phyloP scores from a whole-genome alignment of 2,888 invertebrate genomes.

The Nymphalis polychloros region DNA sequence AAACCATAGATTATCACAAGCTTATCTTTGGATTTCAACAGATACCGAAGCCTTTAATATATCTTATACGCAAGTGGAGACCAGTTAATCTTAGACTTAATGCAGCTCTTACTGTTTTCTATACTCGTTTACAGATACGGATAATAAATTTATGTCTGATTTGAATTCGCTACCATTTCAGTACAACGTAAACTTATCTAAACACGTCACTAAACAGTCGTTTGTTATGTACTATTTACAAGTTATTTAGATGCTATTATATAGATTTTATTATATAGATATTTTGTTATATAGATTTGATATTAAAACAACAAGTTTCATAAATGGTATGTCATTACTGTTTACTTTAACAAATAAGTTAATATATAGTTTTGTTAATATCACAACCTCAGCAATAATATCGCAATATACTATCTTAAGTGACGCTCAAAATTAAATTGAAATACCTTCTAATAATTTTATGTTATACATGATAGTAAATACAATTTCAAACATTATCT shows the following conservation, averaged over 20 bases:
- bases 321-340: too few relatives aligned
- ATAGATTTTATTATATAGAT: too few relatives aligned
- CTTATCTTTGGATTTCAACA: constrained; percentile 12
- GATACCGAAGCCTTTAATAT: constrained; percentile 13
- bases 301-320: too few relatives aligned
- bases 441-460: too few relatives aligned
- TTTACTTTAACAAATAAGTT: too few relatives aligned
- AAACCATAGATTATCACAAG: constrained; percentile 2
- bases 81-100: constrained; percentile 9
- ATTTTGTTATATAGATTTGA: too few relatives aligned
- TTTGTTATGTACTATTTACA: background rate
- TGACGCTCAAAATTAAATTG: too few relatives aligned
- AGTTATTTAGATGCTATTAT: background rate
- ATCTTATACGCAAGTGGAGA: constrained; percentile 4
- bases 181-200: constrained; percentile 11
- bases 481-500: background rate
- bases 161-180: constrained; percentile 16
- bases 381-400: too few relatives aligned
- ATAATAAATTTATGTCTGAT: constrained; percentile 13
- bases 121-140: background rate
- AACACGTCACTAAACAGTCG: background rate
- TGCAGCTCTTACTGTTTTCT: constrained; percentile 9
- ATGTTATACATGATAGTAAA: too few relatives aligned
- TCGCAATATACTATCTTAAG: too few relatives aligned
- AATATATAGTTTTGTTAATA: too few relatives aligned